Percentiles rank a stretch among this genome's conserved stretches.
These are phyloP conservation scores for Pelagia noctiluca DNA, from an alignment of 30 jellyfish, hydroid and myxozoan species.

Conservation along the genomic window DNA sequence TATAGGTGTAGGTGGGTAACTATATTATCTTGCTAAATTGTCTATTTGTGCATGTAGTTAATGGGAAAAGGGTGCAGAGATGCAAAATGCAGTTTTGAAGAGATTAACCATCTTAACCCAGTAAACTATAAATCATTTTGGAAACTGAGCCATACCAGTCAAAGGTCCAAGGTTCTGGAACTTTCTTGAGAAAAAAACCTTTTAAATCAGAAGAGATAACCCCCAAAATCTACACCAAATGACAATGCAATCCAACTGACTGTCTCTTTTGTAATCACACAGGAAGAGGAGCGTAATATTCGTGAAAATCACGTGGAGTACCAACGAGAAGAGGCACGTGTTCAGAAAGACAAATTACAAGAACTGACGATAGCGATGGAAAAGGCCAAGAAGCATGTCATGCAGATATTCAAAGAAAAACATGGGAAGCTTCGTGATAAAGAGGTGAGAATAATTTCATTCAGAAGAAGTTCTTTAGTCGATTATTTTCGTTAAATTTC, in stretches of 20 bases:
- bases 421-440: slow-evolving; percentile 73
- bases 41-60: too few species aligned
- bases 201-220: too few species aligned
- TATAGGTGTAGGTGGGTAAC: too few species aligned
- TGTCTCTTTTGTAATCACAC: not conserved
- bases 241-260: not conserved
- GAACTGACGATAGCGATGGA: slow-evolving; percentile 93
- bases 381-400: slow-evolving; percentile 89
- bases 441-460: slow-evolving; percentile 72
- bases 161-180: too few species aligned
- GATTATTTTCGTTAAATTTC: too few species aligned
- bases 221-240: not conserved
- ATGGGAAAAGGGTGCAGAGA: too few species aligned
- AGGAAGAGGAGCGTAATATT: slow-evolving; percentile 90
- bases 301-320: slow-evolving; percentile 85
- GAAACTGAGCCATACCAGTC: too few species aligned
- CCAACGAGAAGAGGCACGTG: slow-evolving; percentile 78
- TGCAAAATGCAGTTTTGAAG: too few species aligned
- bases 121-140: too few species aligned
- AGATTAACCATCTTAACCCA: too few species aligned
- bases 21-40: too few species aligned
- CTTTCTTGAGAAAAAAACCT: too few species aligned
- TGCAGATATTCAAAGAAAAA: slow-evolving; percentile 82
- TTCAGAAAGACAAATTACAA: slow-evolving; percentile 73
- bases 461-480: not conserved